Conservation (phyloP, 2,113 vertebrate species). For the Tragelaphus buxtoni region DNA sequence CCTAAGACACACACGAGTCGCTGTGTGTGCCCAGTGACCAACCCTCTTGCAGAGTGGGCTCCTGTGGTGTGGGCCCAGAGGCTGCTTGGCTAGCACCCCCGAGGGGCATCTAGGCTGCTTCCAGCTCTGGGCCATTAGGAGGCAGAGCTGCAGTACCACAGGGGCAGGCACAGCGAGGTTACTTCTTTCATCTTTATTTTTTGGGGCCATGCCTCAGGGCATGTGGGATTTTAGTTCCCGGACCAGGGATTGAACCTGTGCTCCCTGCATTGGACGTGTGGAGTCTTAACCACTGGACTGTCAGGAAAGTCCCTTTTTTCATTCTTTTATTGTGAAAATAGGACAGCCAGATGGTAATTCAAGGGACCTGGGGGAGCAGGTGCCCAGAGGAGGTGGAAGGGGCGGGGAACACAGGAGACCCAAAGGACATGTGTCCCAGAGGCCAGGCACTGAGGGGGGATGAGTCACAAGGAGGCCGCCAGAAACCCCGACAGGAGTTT, state of each 20-base stretch:
- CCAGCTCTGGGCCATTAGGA: background rate
- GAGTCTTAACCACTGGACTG: background rate
- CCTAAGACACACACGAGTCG: background rate
- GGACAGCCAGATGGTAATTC: background rate
- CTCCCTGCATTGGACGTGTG: rapidly evolving
- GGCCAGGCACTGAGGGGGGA: background rate
- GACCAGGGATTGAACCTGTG: background rate
- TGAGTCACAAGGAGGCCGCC: background rate
- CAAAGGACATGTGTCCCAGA: background rate
- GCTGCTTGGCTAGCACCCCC: background rate
- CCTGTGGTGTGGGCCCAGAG: background rate
- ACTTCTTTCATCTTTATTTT: background rate
- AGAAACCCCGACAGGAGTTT: background rate
- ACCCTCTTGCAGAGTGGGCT: rapidly evolving
- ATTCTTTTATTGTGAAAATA: background rate
- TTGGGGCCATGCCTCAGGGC: background rate
- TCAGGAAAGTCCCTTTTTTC: background rate
- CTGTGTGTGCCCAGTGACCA: background rate
- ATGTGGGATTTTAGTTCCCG: background rate
- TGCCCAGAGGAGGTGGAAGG: background rate
- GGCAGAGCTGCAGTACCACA: rapidly evolving
- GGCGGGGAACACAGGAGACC: background rate
- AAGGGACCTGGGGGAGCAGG: background rate
- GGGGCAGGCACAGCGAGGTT: background rate
- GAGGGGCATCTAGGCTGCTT: background rate